Base-by-base conservation (phyloP, 2,113 vertebrate species). In the Lucifuga dentata region DNA sequence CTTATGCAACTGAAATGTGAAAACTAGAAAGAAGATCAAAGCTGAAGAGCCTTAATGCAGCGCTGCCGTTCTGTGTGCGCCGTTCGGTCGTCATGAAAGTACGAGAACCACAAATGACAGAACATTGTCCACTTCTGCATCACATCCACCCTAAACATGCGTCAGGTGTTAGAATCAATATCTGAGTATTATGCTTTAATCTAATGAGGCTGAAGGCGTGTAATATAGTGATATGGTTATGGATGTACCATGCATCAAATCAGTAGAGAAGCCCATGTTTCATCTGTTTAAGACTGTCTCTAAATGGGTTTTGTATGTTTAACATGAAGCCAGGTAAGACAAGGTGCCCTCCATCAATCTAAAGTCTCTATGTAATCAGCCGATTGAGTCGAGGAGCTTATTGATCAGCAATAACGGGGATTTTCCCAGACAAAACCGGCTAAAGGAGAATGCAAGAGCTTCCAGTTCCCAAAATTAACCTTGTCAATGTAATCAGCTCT, bases 391-490 rank as follows among this genome's bases (percentile, higher is more conserved):
- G 53, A 19, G 23, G 40, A n/a, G 17, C 39, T n/a, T 60, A 84
- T 78, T 52, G 76, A 85, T 81, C 64, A n/a, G n/a, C n/a, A n/a
- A 35, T 43, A 46, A 2, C 5, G 1, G 4, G 11, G 12, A 24
- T 23, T 38, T 17, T 73, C 38, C 38, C 16, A 45, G 67, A 62
- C 69, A 56, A 60, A 23, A 17, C 11, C 29, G 23, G 9, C 32
- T 43, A 10, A 9, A 52, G 40, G n/a, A n/a, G n/a, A n/a, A n/a
- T n/a, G n/a, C n/a, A n/a, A n/a, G n/a, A n/a, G n/a, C n/a, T 63
- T 66, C 43, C 62, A 78, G 1, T 79, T 84, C 35, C 62, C 44
- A 61, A 74, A 59, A 75, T 68, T 59, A 76, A 20, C 35, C 9
- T 0, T 16, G 64, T 80, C 75, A 70, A 59, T 76, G 36, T 24